phyloP scores from a whole-genome alignment of 2,888 invertebrate genomes.

The Drosophila atripex region DNA sequence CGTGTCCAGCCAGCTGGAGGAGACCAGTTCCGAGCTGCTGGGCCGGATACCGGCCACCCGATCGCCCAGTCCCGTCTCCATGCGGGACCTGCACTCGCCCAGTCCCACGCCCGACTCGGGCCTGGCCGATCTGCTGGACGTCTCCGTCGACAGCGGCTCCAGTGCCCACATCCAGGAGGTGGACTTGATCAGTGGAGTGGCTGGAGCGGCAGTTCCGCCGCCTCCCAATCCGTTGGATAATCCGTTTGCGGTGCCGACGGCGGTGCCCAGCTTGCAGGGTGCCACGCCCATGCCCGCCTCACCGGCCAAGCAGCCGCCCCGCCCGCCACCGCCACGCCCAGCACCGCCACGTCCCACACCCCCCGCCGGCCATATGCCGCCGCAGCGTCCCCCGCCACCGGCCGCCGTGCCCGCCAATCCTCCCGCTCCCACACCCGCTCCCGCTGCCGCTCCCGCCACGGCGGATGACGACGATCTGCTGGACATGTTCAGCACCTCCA shows the following conservation, averaged over 20 bases:
- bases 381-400: slow-evolving; percentile 80
- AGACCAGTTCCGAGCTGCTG: slow-evolving; percentile 92
- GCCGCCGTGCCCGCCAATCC: slow-evolving; percentile 67
- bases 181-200: slow-evolving; percentile 60
- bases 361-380: slow-evolving; percentile 69
- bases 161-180: slow-evolving; percentile 78
- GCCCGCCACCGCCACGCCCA: slow-evolving; percentile 84
- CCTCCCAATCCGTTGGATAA: slow-evolving; percentile 69
- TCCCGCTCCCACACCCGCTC: slow-evolving; percentile 59
- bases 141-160: slow-evolving; percentile 84
- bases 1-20: slow-evolving; percentile 94
- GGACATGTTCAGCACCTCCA: slow-evolving; percentile 84
- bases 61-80: slow-evolving; percentile 94
- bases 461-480: slow-evolving; percentile 85
- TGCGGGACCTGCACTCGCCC: slow-evolving; percentile 92
- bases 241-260: slow-evolving; percentile 83
- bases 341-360: slow-evolving; percentile 81
- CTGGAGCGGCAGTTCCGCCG: not conserved
- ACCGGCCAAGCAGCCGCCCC: slow-evolving; percentile 84
- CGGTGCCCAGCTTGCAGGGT: slow-evolving; percentile 83
- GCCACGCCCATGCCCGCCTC: slow-evolving; percentile 84
- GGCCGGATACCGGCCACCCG: slow-evolving; percentile 93
- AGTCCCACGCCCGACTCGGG: slow-evolving; percentile 91
- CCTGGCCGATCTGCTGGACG: slow-evolving; percentile 87
- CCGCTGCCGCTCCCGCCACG: slow-evolving; percentile 31